Percentiles rank a stretch among this genome's conserved stretches.
These are phyloP conservation scores for Zapornia atra DNA, from an alignment of 2,113 vertebrate genomes.

Conservation along the genomic window DNA sequence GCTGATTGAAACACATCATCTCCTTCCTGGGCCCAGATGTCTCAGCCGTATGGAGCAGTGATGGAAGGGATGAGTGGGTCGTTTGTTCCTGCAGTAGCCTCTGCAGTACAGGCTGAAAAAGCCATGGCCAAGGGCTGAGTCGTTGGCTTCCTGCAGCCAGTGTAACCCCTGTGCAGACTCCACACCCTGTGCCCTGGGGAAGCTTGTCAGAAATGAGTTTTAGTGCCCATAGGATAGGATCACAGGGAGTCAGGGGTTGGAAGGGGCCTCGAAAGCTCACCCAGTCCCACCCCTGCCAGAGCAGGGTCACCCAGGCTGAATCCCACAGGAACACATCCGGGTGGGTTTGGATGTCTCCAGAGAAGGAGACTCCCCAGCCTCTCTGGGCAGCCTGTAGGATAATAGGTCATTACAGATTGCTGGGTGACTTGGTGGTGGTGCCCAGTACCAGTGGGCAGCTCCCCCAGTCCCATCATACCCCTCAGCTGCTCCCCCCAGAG, in stretches of 20 bases:
- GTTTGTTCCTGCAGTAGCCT: background rate
- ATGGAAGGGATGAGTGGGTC: background rate
- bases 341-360: too few relatives aligned
- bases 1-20: background rate
- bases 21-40: background rate
- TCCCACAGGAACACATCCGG: too few relatives aligned
- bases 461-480: too few relatives aligned
- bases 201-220: fast-evolving
- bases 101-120: fast-evolving
- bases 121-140: background rate
- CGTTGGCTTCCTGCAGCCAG: background rate
- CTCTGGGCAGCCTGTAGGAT: too few relatives aligned
- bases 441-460: fast-evolving
- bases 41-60: background rate
- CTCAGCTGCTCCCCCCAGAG: too few relatives aligned
- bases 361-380: too few relatives aligned
- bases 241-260: too few relatives aligned
- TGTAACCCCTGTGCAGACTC: fast-evolving
- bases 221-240: background rate
- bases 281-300: too few relatives aligned
- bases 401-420: fast-evolving
- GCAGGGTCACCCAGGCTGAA: too few relatives aligned
- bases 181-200: background rate
- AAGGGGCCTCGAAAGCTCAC: too few relatives aligned
- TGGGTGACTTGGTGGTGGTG: background rate